Base-by-base conservation (phyloP, 2,797 vertebrate genomes). In the Myotis planiceps region DNA sequence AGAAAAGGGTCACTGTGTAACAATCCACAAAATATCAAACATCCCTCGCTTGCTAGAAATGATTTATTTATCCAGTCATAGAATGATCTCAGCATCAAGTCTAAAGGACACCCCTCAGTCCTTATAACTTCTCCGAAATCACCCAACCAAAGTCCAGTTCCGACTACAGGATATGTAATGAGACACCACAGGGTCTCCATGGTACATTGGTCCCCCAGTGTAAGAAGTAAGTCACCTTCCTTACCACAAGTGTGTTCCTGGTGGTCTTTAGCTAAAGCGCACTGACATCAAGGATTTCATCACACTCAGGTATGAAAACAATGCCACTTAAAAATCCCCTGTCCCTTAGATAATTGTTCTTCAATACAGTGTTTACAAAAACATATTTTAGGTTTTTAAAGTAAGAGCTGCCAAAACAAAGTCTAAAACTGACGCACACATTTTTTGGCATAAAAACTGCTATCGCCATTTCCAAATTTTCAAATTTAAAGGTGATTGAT, bases 371-470 rank as follows among this genome's bases (percentile, higher is more conserved):
- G 6, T 60, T 42, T 32, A 84, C 45, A 37, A 78, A 91, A 92
- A 93, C 2, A 49, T 23, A 92, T 63, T 74, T 60, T 21, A 86
- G 45, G 19, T 85, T 88, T 84, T 74, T 29, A 21, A 88, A 66
- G 53, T 66, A 74, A 86, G 63, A 92, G 65, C n/a, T 90, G 27
- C 25, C 42, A 88, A 90, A 83, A 65, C n/a, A 45, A 88, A 94
- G 45, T 37, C 2, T 85, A 72, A 51, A 93, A 85, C 29, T 42
- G 16, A 53, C 65, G 9, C 3, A 69, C 3, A 34, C 12, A 34
- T 45, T 69, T 79, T 79, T 81, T 76, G 27, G 53, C 32, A 3
- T 85, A 60, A 91, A 94, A 92, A 93, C 39, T 88, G 7, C 68
- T 55, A 9, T 78, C 49, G 76, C 47, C 45, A 12, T 74, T 90